A percentile compares a stretch with the other conserved stretches of the same genome.
Conservation (phyloP, 2,888 invertebrate genomes). For the Caradrina kadenii region DNA sequence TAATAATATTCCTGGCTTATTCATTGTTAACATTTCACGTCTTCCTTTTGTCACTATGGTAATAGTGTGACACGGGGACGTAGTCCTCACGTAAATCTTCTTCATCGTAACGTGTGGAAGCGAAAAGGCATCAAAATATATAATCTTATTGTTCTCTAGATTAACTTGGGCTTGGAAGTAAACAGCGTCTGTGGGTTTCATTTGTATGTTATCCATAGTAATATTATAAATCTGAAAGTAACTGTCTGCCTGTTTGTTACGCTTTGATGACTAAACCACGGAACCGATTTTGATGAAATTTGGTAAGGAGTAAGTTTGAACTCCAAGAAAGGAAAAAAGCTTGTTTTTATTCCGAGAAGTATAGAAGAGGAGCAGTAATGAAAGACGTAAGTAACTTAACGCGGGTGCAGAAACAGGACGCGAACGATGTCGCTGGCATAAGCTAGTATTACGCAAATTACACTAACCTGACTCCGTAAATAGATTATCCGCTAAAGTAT, state of each 20-base stretch:
- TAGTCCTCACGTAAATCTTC: constrained; percentile 59
- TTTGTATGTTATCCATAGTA: constrained; percentile 6
- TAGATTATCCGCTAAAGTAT: neutral
- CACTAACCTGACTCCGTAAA: neutral
- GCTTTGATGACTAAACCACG: too few relatives aligned
- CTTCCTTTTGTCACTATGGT: constrained; percentile 58
- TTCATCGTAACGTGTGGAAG: constrained; percentile 51
- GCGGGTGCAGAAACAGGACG: too few relatives aligned
- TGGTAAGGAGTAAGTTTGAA: too few relatives aligned
- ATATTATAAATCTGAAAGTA: too few relatives aligned
- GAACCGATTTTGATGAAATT: too few relatives aligned
- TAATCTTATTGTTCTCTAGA: constrained; percentile 57
- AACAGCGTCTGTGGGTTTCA: constrained; percentile 16
- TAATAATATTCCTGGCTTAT: constrained; percentile 31
- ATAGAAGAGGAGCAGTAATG: too few relatives aligned
- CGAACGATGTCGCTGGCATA: too few relatives aligned
- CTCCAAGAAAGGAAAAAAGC: too few relatives aligned
- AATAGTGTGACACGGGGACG: constrained; percentile 57
- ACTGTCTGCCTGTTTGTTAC: too few relatives aligned
- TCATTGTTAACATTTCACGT: constrained; percentile 49
- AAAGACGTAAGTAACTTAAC: too few relatives aligned
- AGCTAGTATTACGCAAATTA: neutral
- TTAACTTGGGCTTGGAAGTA: constrained; percentile 47
- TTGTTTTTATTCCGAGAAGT: too few relatives aligned
- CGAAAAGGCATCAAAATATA: constrained; percentile 51